Evolutionary conservation across 2,797 vertebrate species (phyloP).

Genomic region (Sebastes trivittatus): DNA sequence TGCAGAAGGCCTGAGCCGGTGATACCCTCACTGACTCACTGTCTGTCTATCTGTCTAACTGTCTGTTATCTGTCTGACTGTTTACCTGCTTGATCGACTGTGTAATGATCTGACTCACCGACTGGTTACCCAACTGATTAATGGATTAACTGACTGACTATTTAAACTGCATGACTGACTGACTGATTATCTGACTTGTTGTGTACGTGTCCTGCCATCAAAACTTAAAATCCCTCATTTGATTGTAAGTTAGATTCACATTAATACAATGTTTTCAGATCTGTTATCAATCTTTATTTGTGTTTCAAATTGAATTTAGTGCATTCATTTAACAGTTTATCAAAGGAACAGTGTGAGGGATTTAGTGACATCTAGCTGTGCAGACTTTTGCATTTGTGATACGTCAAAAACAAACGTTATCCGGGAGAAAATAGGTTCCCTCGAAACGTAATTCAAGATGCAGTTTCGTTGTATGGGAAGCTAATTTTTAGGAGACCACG

Average conservation of each 20-base stretch:
- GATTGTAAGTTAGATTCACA: background rate
- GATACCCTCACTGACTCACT: constrained; percentile 24
- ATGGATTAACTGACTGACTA: background rate
- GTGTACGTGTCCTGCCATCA: background rate
- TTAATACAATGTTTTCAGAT: no score
- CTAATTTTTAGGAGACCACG: no score
- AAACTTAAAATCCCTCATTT: background rate
- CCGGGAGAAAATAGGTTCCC: no score
- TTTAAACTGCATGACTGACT: background rate
- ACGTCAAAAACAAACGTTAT: no score
- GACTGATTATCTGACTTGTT: background rate
- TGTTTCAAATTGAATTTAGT: background rate
- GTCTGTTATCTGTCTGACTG: background rate
- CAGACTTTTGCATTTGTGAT: no score
- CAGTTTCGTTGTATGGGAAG: no score
- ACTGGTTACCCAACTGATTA: background rate
- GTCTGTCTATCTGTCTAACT: background rate
- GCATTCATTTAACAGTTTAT: background rate
- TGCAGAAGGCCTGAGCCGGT: constrained; percentile 35
- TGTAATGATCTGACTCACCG: background rate
- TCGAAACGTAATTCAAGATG: no score
- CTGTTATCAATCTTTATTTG: no score
- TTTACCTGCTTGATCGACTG: background rate
- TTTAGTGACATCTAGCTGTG: no score
- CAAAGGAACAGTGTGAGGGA: no score